Conservation (phyloP, 2,113 vertebrate genomes). For the Scomber scombrus region DNA sequence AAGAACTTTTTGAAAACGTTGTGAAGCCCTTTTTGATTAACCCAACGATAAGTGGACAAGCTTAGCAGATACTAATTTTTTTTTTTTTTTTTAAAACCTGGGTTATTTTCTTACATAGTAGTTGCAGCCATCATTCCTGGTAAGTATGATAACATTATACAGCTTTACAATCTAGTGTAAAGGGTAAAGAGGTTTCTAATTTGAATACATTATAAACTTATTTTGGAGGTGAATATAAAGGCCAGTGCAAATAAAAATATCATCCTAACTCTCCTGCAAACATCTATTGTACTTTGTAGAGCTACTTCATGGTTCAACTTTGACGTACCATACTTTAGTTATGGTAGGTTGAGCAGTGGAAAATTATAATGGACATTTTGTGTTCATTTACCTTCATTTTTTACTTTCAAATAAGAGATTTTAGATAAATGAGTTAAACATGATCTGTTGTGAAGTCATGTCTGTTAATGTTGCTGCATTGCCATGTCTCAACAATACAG, state of each 20-base stretch:
- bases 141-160: not conserved
- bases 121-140: not conserved
- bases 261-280: no score
- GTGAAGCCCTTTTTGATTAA: not conserved
- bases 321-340: no score
- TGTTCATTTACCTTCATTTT: no score
- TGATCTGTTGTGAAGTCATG: not conserved
- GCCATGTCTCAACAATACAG: not conserved
- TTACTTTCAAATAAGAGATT: no score
- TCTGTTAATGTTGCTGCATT: constrained; percentile 6
- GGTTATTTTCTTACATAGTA: no score
- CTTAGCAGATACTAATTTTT: no score
- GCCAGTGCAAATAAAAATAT: not conserved
- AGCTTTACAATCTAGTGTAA: not conserved
- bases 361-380: no score
- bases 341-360: not conserved
- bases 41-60: not conserved
- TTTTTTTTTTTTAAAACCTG: no score
- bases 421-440: not conserved
- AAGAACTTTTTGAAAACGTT: constrained; percentile 5
- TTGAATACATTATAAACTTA: not conserved
- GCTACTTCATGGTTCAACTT: no score
- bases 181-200: not conserved
- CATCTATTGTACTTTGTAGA: no score
- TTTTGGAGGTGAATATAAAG: not conserved